A percentile compares a stretch with the other conserved stretches of the same genome.
phyloP scores from a whole-genome alignment of 2,888 invertebrate genomes.

The Cabera pusaria region DNA sequence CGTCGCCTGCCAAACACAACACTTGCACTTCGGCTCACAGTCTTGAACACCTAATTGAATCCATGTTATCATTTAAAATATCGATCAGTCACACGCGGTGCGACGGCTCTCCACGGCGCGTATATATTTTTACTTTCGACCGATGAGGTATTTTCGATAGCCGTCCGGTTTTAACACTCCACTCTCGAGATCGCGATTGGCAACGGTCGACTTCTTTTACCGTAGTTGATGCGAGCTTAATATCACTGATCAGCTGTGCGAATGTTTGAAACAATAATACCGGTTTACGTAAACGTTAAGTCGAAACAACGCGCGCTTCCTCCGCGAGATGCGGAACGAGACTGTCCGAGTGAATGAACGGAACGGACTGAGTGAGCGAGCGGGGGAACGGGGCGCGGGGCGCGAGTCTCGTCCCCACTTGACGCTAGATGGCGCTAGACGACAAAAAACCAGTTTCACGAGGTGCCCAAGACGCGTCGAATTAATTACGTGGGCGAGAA shows the following conservation, averaged over 20 bases:
- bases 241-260: conserved; percentile 77
- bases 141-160: conserved; percentile 67
- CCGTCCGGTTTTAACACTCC: conserved; percentile 44
- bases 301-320: conserved; percentile 33
- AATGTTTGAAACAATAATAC: conserved; percentile 73
- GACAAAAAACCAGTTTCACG: conserved; percentile 28
- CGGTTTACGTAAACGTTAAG: conserved; percentile 51
- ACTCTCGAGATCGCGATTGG: conserved; percentile 36
- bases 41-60: conserved; percentile 77
- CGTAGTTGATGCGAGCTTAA: conserved; percentile 40
- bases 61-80: conserved; percentile 82
- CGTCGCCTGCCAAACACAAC: conserved; percentile 46
- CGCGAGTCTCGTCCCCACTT: conserved; percentile 20
- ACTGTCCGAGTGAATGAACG: conserved; percentile 70
- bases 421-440: conserved; percentile 65
- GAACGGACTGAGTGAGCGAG: conserved; percentile 43
- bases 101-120: conserved; percentile 70
- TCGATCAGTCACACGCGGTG: conserved; percentile 80
- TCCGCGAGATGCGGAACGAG: conserved; percentile 55
- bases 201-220: conserved; percentile 20
- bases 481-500: conserved; percentile 47
- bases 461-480: conserved; percentile 30
- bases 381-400: conserved; percentile 40
- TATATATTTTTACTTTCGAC: conserved; percentile 79
- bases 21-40: conserved; percentile 58